Base-by-base conservation (phyloP, 2,797 vertebrate species). In the Microctenopoma steveboyesi region DNA sequence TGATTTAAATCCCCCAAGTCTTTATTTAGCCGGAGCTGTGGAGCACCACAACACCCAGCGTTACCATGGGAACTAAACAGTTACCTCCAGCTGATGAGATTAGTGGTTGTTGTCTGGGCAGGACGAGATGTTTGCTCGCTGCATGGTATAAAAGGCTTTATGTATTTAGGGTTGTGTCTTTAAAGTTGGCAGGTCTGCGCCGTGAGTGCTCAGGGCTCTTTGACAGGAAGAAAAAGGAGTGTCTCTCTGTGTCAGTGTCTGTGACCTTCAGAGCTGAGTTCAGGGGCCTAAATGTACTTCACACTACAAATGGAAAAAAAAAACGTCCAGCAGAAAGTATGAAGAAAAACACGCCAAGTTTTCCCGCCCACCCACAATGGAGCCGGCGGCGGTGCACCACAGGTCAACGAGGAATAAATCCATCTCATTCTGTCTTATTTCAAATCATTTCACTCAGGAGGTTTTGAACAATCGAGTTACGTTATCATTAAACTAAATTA, bases 61-160 rank as follows among this genome's bases (percentile, higher is more conserved):
- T 86, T 69, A 55, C 88, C 83, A 56, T 48, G 45, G 86, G 54
- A 78, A 89, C 87, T 46, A 75, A 86, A 87, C 76, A 76, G 83
- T 82, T 69, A 86, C 75, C 71, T 77, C 57, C 60, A 59, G 76
- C 63, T 46, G 11, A 56, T 64, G 47, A 83, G 85, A 89, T 88
- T 87, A 88, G 83, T 70, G 82, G 77, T 83, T 84, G 88, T 85
- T 76, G 90, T 85, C 82, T 57, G 83, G 70, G 75, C 84, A 76
- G 85, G 81, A 82, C 2, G 53, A 86, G 79, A 73, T 65, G 82
- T 86, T 81, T 71, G 70, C 37, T 1, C 10, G 13, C 62, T 9
- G 22, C 70, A 69, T 18, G 68, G 73, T 40, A 81, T 67, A 66
- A 87, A 85, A 60, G 74, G 69, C 73, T 84, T 74, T 80, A 72